Evolutionary conservation across 2,113 vertebrate genomes (phyloP).

Genomic region (Rhinolophus ferrumequinum): DNA sequence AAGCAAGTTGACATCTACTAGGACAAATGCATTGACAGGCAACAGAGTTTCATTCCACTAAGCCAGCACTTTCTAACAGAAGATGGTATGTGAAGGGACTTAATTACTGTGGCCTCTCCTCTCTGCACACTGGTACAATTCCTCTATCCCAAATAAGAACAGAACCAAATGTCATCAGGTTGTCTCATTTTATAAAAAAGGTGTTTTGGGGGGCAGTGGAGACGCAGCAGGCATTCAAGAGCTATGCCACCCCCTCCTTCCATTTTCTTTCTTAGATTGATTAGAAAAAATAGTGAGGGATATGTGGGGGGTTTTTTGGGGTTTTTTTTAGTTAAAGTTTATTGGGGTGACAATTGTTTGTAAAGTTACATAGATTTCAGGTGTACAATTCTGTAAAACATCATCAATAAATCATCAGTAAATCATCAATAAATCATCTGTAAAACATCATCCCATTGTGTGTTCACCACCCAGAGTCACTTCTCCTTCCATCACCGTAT

Average conservation of each 20-base stretch:
- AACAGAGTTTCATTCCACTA: conserved; percentile 71
- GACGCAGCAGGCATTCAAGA: background rate
- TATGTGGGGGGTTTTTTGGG: no score
- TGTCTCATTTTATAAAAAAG: background rate
- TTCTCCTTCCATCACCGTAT: no score
- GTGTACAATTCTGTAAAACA: no score
- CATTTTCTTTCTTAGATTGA: background rate
- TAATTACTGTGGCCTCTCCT: conserved; percentile 72
- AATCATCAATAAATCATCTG: no score
- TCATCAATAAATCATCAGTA: no score
- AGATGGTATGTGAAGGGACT: conserved; percentile 70
- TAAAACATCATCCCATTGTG: no score
- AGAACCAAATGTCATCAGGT: background rate
- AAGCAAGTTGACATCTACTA: conserved; percentile 60
- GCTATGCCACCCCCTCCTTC: background rate
- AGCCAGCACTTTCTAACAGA: conserved; percentile 59
- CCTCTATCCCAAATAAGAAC: background rate
- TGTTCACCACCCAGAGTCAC: no score
- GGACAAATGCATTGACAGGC: conserved; percentile 65
- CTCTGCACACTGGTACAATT: conserved; percentile 37
- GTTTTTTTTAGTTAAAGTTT: no score
- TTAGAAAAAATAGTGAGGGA: background rate
- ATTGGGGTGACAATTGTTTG: no score
- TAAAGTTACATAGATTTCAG: no score
- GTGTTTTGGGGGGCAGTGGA: accelerated